These are phyloP conservation scores for Halcyon badia DNA, from an alignment of 2,797 vertebrate genomes.

Conservation along the genomic window DNA sequence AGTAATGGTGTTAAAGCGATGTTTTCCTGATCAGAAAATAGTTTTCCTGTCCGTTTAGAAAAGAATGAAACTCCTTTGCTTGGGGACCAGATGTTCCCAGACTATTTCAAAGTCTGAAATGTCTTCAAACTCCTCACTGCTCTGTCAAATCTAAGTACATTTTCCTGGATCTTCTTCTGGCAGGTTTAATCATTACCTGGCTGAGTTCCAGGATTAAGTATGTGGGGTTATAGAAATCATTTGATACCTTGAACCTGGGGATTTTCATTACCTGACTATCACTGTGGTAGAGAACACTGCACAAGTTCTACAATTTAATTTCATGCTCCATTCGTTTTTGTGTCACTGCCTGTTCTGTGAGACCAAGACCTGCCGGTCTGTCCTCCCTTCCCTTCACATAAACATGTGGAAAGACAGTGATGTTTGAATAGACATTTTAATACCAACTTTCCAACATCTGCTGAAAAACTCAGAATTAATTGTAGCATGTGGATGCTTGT, in stretches of 20 bases:
- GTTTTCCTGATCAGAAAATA: background rate
- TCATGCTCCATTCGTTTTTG: conserved; percentile 64
- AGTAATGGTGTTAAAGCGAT: background rate
- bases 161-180: background rate
- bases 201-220: conserved; percentile 17
- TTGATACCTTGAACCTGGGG: conserved; percentile 27
- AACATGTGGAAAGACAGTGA: conserved; percentile 28
- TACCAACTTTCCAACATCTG: background rate
- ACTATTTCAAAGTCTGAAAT: background rate
- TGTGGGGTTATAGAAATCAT: background rate
- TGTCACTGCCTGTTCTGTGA: conserved; percentile 21
- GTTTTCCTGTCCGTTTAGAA: background rate
- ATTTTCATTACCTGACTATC: conserved; percentile 49
- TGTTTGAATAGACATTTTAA: conserved; percentile 16
- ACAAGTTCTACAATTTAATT: conserved; percentile 61
- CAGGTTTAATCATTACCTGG: conserved; percentile 6
- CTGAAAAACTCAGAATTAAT: conserved; percentile 37
- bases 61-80: background rate
- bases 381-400: conserved; percentile 30
- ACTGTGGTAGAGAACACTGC: background rate
- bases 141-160: background rate
- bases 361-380: background rate
- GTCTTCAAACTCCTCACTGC: background rate
- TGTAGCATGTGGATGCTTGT: background rate
- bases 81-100: background rate